Evolutionary conservation across 2,113 vertebrate genomes (phyloP), one percentile per base, ranked within the genome.

Genomic region (Cacatua alba): DNA sequence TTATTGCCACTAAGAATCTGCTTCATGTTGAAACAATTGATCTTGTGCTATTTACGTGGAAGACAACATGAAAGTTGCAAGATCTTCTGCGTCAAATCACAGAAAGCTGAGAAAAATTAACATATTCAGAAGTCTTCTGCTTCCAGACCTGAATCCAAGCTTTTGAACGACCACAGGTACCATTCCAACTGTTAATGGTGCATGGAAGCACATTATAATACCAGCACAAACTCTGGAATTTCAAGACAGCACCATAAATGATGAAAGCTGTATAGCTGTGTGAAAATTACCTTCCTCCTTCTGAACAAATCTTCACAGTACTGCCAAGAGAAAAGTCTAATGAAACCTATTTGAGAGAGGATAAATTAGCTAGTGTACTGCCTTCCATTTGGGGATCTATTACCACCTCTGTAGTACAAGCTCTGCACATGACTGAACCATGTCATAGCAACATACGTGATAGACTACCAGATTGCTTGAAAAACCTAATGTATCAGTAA

Each of bases 361-460:
- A 3, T 59, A 18, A 28, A 10, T 20, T 48, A 67, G 4, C 10
- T 31, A 15, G 21, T 6, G 11, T 41, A 37, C 7, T 0, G 1
- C 17, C 14, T 51, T 39, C 3, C 6, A 2, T 31, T 7, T 15
- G 37, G 37, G 8, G 37, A 37, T 37, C 37, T 37, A 37, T 37
- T 37, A 37, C 37, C 37, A 37, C 37, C 37, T 37, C 37, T 37
- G 37, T 37, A 37, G 37, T 37, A 37, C 37, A 37, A 37, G 37
- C 37, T 37, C 37, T 37, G 37, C 37, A 37, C 37, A 37, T 37
- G 37, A 37, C 37, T 37, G 37, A 37, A 37, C 37, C 37, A 37
- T 37, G 37, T 37, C 37, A 37, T 37, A 37, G 37, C 37, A 37
- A 37, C 37, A 37, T 37, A 37, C 37, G 37, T 37, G 37, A 37